Evolutionary conservation across 92 coral and sea anemone genomes (phyloP), one percentile per base, ranked within the genome.

Genomic region (Porites rus): DNA sequence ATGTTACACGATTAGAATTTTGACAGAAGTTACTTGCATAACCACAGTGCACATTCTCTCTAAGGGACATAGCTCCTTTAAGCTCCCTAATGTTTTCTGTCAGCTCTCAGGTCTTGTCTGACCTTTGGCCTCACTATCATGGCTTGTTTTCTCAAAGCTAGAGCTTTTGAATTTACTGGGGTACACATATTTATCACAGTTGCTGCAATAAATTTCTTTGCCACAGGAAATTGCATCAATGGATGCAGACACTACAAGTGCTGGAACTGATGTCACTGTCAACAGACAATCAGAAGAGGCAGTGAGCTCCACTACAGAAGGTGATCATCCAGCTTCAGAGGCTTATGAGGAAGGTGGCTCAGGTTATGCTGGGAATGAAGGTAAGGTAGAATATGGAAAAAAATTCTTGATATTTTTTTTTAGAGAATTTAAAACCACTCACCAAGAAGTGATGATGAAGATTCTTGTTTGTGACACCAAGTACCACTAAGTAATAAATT

Each of bases 141-240:
- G 61, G 14, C 61, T 56, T 14, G 72, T 22, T 67, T 24, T 24
- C 21, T 62, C 17, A 67, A 21, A 25, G 38, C 17, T 56, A 10
- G 7, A 10, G 5, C 17, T 24, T 12, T 24, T 24, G 28, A 10
- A 8, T 73, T 10, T 7, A 11, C 24, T 14, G 46, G 53, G 8
- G 1, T 8, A 25, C 25, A 10, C 18, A 19, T 54, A 7, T 18
- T 10, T 19, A 18, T 18, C 53, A 10, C 43, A 21, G 7, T 76
- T 43, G 46, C 46, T 38, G 18, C 63, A 18, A 62, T 63, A 6
- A 22, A 62, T 17, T 19, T 43, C 22, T 18, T 77, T 25, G 46
- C 4, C 43, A 18, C 77, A 93, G 96, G 96, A 93, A 78, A 93
- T 93, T 46, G 92, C 91, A 43, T 93, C 96, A 3, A 93, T 93